Base-by-base conservation (phyloP, 2,113 vertebrate species). In the Rhagologus leucostigma region DNA sequence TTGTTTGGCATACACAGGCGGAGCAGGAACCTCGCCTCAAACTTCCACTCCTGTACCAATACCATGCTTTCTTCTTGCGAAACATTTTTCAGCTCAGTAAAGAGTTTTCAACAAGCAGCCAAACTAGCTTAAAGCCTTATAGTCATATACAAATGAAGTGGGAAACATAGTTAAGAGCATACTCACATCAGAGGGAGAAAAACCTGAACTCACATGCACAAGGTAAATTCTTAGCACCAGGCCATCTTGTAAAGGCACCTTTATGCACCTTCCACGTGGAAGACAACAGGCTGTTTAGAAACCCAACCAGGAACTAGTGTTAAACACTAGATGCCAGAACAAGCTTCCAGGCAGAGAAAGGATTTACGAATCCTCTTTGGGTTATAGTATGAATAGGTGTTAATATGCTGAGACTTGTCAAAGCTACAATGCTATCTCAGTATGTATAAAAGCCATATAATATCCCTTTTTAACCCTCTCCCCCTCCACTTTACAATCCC, bases 181-280 rank as follows among this genome's bases (percentile, higher is more conserved):
- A 8, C 7, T 80, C 6, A 8, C 6, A 32, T 35, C 10, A 55
- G 41, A 42, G 14, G 20, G 37, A 50, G 14, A 17, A 78, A 89
- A 60, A 42, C 16, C 32, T 39, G 47, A 44, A 4, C 7, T 6
- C n/a, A 47, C 4, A 22, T 0, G 0, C 11, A 19, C 0, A 1
- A 16, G 19, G 8, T 75, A 53, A 90, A 49, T 62, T 63, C 33
- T 47, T 42, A 50, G 30, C 13, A 27, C 24, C 1, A 3, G 42
- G 10, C 21, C 37, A 10, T 6, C 18, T n/a, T 67, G 12, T 27
- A 47, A 47, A 90, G 24, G 57, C 15, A 15, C 20, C 32, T 73
- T 50, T 78, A n/a, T 33, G 35, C 13, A 39, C 13, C 8, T 52
- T 59, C 17, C 13, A 22, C 9, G 0, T 19, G 47, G 32, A 59